Base-by-base conservation (phyloP, 2,113 vertebrate genomes). In the Neodon shergylaensis region DNA sequence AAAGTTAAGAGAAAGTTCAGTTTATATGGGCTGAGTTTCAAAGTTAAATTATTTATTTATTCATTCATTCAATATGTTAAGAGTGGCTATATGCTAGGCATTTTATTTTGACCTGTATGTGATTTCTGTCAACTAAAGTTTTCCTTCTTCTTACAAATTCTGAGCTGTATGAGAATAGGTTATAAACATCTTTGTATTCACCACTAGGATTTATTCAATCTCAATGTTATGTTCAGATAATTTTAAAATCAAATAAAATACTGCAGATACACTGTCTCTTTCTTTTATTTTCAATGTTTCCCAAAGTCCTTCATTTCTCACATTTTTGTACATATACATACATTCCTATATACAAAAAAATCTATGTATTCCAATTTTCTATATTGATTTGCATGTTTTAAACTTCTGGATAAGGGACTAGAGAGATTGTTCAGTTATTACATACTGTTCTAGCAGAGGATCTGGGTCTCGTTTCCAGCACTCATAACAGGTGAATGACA, bases 301-400 rank as follows among this genome's bases (percentile, higher is more conserved):
- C 72, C 2, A 3, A 66, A 21, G 88, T 24, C 4, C 28, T 89
- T 92, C 26, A 66, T 65, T 52, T 74, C 19, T 42, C 39, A 22
- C 31, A 85, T 92, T 94, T 94, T 89, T 66, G 78, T 63, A 63
- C 26, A 91, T 91, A 84, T 88, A 33, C 42, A 84, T 85, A 12
- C 72, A 66, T 79, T 44, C 39, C 13, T 72, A 42, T 74, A 73
- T 42, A 88, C 36, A 88, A 61, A 39, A 44, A 42, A 13, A 63
- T 44, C 16, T 58, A 76, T 14, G 3, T 44, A 77, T 36, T 63
- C 9, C 16, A 85, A 81, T 70, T 79, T 92, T 81, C 6, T 81
- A 58, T 4, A n/a, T 36, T 84, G 1, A 28, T 79, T 89, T 74
- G 1, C 33, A 68, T 89, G 36, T 74, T 78, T 91, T 79, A 52